A percentile compares a stretch with the other conserved stretches of the same genome.
Evolutionary conservation across 2,113 vertebrate genomes (phyloP).

Genomic region (Psittacus erithacus): DNA sequence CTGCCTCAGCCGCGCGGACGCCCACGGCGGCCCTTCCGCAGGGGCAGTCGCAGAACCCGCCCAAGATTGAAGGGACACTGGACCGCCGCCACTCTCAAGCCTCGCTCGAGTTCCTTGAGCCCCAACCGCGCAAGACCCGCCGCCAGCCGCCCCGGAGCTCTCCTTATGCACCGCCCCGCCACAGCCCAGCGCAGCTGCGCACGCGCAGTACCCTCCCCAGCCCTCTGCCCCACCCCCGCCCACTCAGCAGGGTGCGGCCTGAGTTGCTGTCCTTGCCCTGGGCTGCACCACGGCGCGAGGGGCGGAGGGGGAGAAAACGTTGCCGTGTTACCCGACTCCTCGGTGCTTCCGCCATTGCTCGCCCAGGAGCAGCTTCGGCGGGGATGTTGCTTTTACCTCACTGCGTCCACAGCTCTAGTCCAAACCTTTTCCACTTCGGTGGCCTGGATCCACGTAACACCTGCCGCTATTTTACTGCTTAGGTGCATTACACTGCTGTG

Average conservation of each 20-base stretch:
- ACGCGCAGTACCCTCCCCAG: neutral
- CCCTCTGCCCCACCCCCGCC: too few species aligned
- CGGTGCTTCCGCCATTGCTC: accelerated
- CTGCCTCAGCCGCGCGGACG: neutral
- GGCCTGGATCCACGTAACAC: accelerated
- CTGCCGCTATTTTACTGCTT: neutral
- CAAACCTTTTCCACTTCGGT: neutral
- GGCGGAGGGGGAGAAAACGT: neutral
- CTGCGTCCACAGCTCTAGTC: accelerated
- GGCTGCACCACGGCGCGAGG: neutral
- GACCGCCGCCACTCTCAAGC: too few species aligned
- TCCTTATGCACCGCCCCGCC: neutral
- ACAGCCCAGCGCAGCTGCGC: neutral
- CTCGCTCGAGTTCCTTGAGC: too few species aligned
- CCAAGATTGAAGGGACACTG: neutral
- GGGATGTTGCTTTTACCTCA: accelerated
- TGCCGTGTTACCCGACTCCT: accelerated
- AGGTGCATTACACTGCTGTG: neutral
- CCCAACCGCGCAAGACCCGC: accelerated
- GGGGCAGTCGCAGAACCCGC: neutral
- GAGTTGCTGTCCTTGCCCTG: neutral
- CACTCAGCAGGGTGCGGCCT: neutral
- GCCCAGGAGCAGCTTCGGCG: accelerated
- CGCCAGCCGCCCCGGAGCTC: accelerated
- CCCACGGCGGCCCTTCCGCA: neutral